Percentiles rank a stretch among this genome's conserved stretches.
These are phyloP conservation scores for Melolontha melolontha DNA, from an alignment of 2,888 invertebrate species.

Conservation along the genomic window DNA sequence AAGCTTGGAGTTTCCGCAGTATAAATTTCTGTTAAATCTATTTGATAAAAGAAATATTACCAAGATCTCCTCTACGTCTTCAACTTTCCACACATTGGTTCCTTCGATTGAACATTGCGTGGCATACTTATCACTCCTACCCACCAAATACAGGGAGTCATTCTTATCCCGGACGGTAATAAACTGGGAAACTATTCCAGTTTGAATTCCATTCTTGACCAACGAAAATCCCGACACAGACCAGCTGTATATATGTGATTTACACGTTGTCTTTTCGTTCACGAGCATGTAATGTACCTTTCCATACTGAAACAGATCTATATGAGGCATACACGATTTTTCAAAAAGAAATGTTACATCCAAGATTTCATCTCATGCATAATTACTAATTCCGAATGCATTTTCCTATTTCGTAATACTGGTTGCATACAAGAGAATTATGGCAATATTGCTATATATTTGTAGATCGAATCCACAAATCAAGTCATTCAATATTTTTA, in stretches of 20 bases:
- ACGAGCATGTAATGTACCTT: conserved; percentile 62
- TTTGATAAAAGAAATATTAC: too few relatives aligned
- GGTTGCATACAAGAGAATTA: too few relatives aligned
- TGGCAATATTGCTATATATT: too few relatives aligned
- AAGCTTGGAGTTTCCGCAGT: too few relatives aligned
- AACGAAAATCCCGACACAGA: conserved; percentile 55
- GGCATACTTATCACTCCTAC: conserved; percentile 51
- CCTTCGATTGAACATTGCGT: conserved; percentile 56
- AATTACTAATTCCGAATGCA: not conserved
- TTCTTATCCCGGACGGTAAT: conserved; percentile 59
- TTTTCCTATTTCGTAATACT: too few relatives aligned
- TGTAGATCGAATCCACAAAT: too few relatives aligned
- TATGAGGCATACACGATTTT: not conserved
- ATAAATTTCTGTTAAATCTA: too few relatives aligned
- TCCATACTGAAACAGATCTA: conserved; percentile 50
- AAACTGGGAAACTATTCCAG: conserved; percentile 67
- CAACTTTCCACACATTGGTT: conserved; percentile 65
- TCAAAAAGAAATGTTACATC: conserved; percentile 2
- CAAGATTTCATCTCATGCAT: not conserved
- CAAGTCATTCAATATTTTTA: too few relatives aligned
- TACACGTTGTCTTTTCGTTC: conserved; percentile 63
- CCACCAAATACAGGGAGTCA: conserved; percentile 61
- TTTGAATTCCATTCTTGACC: conserved; percentile 57
- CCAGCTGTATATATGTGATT: conserved; percentile 65
- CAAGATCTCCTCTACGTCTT: conserved; percentile 46